Base-by-base conservation (phyloP, 1,140 invertebrate species). In the Drosophila athabasca region DNA sequence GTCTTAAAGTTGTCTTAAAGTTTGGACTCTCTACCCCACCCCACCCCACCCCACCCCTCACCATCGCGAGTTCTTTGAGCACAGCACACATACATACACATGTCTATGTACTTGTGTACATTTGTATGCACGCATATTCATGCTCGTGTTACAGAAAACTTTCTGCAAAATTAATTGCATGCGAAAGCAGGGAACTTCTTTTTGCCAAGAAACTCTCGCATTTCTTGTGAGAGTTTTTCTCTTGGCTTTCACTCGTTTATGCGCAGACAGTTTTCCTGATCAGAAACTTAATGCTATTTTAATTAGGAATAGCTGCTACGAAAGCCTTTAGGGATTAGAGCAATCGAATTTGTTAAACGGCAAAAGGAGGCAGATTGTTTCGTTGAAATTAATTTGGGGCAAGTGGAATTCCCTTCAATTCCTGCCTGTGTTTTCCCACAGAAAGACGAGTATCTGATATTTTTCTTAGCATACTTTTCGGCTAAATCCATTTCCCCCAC, bases 381-480 rank as follows among this genome's bases (percentile, higher is more conserved):
- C 3, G 13, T 5, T 39, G 11, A 11, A 39, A 39, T 39, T 39
- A 39, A 11, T 39, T 11, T 4, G 17, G 17, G 17, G 17, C 17
- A 19, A 19, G 17, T 19, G 17, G 17, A n/a, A n/a, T n/a, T n/a
- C n/a, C 17, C 17, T 19, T 19, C 0, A 19, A 19, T 19, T 19
- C 17, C 17, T 19, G 17, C 17, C 4, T 26, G 3, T 26, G 4
- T 5, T 5, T 26, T 26, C 24, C 35, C 35, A 5, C 4, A 3
- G 11, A 1, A 39, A 39, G 0, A 39, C 6, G 15, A 7, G 51
- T 13, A 39, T 53, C 51, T 53, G 15, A 44, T 29, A 67, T 57
- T 68, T 74, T 59, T 75, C 50, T 29, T 75, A 53, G 71, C 71
- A 75, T 66, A 75, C 71, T 75, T 75, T 44, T 39, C 45, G 70